These are phyloP conservation scores for Blennius ocellaris DNA, from an alignment of 2,113 vertebrate genomes.

Conservation along the genomic window DNA sequence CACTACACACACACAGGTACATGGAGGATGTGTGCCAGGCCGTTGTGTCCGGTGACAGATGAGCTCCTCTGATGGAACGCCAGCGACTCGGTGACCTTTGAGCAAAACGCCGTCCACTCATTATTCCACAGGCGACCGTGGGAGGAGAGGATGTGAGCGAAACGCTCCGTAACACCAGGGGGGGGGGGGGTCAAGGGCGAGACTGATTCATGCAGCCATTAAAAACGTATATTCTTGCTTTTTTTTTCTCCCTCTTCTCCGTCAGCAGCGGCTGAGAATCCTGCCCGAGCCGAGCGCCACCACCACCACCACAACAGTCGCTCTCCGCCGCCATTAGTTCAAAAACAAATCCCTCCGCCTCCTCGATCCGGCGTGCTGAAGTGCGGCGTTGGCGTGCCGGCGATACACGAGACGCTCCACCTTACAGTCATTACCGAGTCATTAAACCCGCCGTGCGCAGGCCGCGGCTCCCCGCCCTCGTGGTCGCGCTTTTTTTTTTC, in stretches of 20 bases:
- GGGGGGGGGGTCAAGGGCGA: slow-evolving; percentile 37
- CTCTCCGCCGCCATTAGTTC: too few species aligned
- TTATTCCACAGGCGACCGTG: slow-evolving; percentile 37
- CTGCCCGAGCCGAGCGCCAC: slow-evolving; percentile 8
- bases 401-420: neutral
- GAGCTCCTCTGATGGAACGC: slow-evolving; percentile 28
- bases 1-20: slow-evolving; percentile 7
- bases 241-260: slow-evolving; percentile 19
- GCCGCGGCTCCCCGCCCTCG: too few species aligned
- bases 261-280: neutral
- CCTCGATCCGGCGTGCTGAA: neutral
- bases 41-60: slow-evolving; percentile 2
- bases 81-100: slow-evolving; percentile 64
- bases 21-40: neutral
- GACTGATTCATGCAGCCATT: slow-evolving; percentile 39
- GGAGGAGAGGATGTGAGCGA: slow-evolving; percentile 4
- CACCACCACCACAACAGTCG: too few species aligned
- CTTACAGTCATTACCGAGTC: neutral
- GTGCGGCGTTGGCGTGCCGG: neutral
- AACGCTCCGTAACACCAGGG: neutral
- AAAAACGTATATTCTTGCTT: slow-evolving; percentile 18
- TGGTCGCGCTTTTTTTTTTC: neutral
- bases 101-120: slow-evolving; percentile 52
- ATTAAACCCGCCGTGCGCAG: neutral
- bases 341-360: too few species aligned